Percentiles rank a stretch among this genome's conserved stretches.
Conservation (phyloP, 2,113 vertebrate species). For the Platanista minor region DNA sequence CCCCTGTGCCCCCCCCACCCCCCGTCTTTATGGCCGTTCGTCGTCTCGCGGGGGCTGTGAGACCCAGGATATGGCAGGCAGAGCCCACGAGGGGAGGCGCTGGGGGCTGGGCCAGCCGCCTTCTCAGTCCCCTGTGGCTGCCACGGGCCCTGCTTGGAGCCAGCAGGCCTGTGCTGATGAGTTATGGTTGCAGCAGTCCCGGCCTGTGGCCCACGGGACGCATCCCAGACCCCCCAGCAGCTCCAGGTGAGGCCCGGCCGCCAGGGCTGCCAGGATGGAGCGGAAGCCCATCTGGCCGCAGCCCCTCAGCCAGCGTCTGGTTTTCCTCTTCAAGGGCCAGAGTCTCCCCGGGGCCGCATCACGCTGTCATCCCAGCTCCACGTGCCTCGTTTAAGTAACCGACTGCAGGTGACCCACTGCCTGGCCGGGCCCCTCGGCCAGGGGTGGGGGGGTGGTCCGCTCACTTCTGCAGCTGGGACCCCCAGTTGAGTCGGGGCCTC, state of each 20-base stretch:
- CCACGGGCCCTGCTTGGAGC: neutral
- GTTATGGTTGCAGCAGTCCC: neutral
- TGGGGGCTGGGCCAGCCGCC: neutral
- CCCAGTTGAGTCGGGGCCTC: rapidly evolving
- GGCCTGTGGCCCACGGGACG: neutral
- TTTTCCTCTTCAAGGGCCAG: neutral
- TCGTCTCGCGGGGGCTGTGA: neutral
- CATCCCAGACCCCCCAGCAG: neutral
- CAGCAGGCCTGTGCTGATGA: neutral
- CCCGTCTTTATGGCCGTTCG: neutral
- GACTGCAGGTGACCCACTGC: neutral
- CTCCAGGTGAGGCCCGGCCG: neutral
- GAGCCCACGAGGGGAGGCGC: slow-evolving; percentile 50
- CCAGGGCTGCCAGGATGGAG: neutral
- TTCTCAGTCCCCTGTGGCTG: neutral
- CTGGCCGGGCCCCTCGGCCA: neutral
- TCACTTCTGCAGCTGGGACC: rapidly evolving
- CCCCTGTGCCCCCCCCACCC: neutral
- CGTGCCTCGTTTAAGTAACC: too few relatives aligned
- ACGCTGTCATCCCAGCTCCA: neutral
- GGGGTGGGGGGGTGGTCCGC: neutral
- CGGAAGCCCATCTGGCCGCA: neutral
- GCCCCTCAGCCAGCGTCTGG: neutral
- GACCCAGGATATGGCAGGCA: slow-evolving; percentile 33
- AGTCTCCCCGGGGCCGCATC: neutral